Evolutionary conservation across 2,797 vertebrate species (phyloP), one percentile per base, ranked within the genome.

Genomic region (Eutrigla gurnardus): DNA sequence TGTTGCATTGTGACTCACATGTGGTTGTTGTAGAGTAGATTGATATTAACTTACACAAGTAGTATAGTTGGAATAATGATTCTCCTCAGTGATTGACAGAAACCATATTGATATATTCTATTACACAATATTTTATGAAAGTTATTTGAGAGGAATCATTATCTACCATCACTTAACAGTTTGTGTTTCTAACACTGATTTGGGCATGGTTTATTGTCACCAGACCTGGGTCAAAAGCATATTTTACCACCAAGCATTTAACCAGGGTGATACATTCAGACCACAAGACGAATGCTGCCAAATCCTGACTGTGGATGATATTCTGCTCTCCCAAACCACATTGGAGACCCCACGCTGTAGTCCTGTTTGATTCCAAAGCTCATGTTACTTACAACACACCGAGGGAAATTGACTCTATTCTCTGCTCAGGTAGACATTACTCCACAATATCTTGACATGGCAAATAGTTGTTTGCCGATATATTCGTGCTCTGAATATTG

Each of bases 81-180:
- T 91, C 84, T 78, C 36, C 73, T 86, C 78, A 65, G 53, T 33
- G 46, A 49, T 17, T 45, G 46, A 45, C 6, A 33, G 18, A 65
- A 79, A 68, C 25, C 18, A 40, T 50, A 7, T 42, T 25, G 36
- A 50, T 25, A 57, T 1, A 17, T 47, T 33, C 12, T 36, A 17
- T 3, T 37, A 18, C 3, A 49, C 40, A 14, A 11, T 61, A 67
- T 46, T 63, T 67, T 15, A 3, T 54, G 47, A 53, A 46, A 0
- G 14, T 4, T 55, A 11, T 61, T 45, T 80, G 86, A 86, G 73
- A 77, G 70, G 81, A 89, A 88, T 89, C 86, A 86, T 87, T 83
- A 84, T 83, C 47, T 70, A 32, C 39, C 33, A 7, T 72, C 59
- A 73, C 59, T 57, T 50, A 72, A 60, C 53, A 60, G 52, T 71